phyloP scores from a whole-genome alignment of 2,888 invertebrate species.

The Hirtodrosophila alboralis region DNA sequence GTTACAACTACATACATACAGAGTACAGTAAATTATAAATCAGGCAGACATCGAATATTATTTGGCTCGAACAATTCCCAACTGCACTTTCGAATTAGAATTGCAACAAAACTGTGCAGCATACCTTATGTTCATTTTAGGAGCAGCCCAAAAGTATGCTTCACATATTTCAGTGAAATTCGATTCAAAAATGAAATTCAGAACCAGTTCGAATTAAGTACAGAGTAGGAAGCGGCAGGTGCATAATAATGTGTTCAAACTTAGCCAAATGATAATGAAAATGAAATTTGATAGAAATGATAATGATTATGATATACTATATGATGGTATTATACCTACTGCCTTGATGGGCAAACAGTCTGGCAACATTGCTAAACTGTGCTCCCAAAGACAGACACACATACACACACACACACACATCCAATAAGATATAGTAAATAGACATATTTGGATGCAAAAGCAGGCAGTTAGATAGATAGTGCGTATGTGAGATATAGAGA shows the following conservation, averaged over 20 bases:
- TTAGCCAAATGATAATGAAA: conserved; percentile 39
- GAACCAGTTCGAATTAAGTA: neutral
- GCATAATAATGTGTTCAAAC: conserved; percentile 39
- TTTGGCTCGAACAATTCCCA: no score
- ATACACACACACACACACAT: conserved; percentile 23
- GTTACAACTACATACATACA: conserved; percentile 44
- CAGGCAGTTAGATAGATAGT: conserved; percentile 25
- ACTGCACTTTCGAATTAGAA: no score
- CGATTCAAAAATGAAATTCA: no score
- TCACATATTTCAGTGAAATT: no score
- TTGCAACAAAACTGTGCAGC: no score
- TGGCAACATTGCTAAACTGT: conserved; percentile 4
- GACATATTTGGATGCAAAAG: conserved; percentile 3
- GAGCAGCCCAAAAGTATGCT: no score
- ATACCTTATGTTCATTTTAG: no score
- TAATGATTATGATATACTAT: conserved; percentile 7
- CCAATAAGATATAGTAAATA: neutral
- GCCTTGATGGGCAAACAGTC: conserved; percentile 3
- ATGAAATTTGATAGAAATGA: conserved; percentile 10
- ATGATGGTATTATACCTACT: conserved; percentile 9
- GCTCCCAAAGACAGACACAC: conserved; percentile 14
- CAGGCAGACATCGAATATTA: conserved; percentile 32
- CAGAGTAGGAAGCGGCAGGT: conserved; percentile 29
- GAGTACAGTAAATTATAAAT: conserved; percentile 26
- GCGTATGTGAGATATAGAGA: conserved; percentile 18